These are phyloP conservation scores for Macrophya alboannulata DNA, from an alignment of 2,888 invertebrate species.

Conservation along the genomic window DNA sequence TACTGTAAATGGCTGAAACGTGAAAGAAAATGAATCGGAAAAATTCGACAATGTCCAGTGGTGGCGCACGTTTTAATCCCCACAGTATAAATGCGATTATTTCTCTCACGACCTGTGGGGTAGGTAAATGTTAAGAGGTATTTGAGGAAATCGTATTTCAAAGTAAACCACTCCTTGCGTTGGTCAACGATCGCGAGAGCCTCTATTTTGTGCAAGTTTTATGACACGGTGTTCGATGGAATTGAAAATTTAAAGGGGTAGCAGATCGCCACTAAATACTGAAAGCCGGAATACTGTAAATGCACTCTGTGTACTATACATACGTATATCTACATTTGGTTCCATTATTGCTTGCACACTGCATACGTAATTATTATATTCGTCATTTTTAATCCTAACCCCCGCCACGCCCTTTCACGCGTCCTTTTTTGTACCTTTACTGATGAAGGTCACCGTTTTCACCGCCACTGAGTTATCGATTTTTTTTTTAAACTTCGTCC, in stretches of 20 bases:
- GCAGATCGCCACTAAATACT: neutral
- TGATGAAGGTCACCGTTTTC: neutral
- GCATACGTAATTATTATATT: constrained; percentile 3
- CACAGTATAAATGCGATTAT: constrained; percentile 3
- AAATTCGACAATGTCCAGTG: neutral
- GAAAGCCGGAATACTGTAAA: constrained; percentile 15
- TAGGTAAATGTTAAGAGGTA: neutral
- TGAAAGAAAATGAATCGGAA: constrained; percentile 4
- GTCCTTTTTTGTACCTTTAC: neutral
- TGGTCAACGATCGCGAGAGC: constrained; percentile 23
- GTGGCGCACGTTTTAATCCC: constrained; percentile 1
- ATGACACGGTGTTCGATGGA: constrained; percentile 13
- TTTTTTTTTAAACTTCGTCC: neutral
- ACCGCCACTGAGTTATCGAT: neutral
- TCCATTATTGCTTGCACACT: constrained; percentile 39
- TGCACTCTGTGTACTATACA: constrained; percentile 36
- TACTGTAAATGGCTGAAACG: neutral
- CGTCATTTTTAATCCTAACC: neutral
- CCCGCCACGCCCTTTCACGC: neutral
- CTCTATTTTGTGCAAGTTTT: neutral
- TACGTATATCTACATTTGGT: constrained; percentile 39
- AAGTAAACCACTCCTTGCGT: constrained; percentile 9
- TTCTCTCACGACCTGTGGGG: neutral
- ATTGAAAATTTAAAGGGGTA: constrained; percentile 21
- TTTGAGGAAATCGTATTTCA: neutral